Evolutionary conservation across 2,888 invertebrate genomes (phyloP).

Genomic region (Brachypterus glaber): DNA sequence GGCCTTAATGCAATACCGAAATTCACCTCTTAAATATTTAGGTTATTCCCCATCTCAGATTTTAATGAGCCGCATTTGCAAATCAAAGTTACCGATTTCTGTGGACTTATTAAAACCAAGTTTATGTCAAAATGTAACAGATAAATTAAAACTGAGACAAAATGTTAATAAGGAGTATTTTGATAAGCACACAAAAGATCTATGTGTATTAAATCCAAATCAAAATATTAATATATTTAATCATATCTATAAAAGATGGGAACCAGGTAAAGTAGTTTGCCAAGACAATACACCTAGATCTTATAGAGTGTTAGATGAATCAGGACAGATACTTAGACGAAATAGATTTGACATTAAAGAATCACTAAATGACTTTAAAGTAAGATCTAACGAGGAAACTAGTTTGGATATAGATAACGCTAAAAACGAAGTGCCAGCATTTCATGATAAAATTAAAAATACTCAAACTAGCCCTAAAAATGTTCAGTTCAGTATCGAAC

Average conservation of each 20-base stretch:
- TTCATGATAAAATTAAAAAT: too few species aligned
- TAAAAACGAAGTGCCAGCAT: too few species aligned
- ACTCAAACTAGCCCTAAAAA: background rate
- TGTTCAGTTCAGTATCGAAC: background rate
- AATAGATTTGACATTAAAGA: background rate
- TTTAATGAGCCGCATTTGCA: slow-evolving; percentile 15
- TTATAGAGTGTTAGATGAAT: background rate
- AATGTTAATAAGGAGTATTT: slow-evolving; percentile 13
- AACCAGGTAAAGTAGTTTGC: slow-evolving; percentile 12
- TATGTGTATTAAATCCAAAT: slow-evolving; percentile 7
- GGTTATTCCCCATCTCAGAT: slow-evolving; percentile 14
- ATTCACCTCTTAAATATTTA: slow-evolving; percentile 15
- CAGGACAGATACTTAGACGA: background rate
- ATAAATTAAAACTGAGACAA: slow-evolving; percentile 7
- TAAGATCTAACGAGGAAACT: background rate
- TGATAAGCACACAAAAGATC: slow-evolving; percentile 10
- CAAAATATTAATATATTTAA: slow-evolving; percentile 11
- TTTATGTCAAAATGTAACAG: slow-evolving; percentile 8
- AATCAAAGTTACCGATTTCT: slow-evolving; percentile 15
- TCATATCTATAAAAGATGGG: slow-evolving; percentile 12
- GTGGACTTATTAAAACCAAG: slow-evolving; percentile 6
- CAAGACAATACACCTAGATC: background rate
- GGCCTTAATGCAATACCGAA: slow-evolving; percentile 19
- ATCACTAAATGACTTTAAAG: background rate
- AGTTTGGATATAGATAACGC: background rate